Base-by-base conservation (phyloP, 2,797 vertebrate genomes). In the Ceryle rudis region DNA sequence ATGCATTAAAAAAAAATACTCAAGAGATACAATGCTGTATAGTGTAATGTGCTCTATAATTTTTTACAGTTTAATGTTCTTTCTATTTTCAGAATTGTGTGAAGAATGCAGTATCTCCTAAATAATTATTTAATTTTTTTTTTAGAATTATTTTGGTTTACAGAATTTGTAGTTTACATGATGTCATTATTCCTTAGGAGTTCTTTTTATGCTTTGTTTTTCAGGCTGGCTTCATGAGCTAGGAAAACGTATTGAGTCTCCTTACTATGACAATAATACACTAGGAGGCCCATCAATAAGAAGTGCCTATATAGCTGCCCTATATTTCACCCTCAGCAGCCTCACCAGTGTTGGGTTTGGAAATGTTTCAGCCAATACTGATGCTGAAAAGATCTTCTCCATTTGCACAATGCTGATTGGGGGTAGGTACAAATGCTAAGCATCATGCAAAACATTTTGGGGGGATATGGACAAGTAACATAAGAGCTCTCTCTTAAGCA, bases 321-420 rank as follows among this genome's bases (percentile, higher is more conserved):
- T 99, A 3, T 99, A 99, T 97, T 99, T 99, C 97, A 99, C 99
- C 28, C 99, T 99, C 82, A 99, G 99, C 98, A 99, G 99, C 91
- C 98, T 99, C 93, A 99, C 99, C 97, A 99, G 99, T n/a, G 99
- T 99, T 90, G 99, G 99, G 20, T 99, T 99, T 52, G 99, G 99
- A 91, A 99, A 99, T 8, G 99, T 99, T 90, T 99, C 99, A 2
- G 99, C 99, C 92, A 99, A 99, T 90, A 99, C 99, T 0, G 99
- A 99, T 49, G 98, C 98, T 4, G 99, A 99, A 95, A 99, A 99
- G 98, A 99, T 99, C 92, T 99, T 99, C 97, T 99, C 99, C 71
- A 99, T 99, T 96, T 99, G 99, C 97, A 99, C 99, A 96, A 99
- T 99, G 99, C 98, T 99, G 57, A 99, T 99, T 46, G 99, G 99